These are phyloP conservation scores for Glandiceps talaboti DNA, from an alignment of 53 echinoderm and acorn worm genomes.

Conservation along the genomic window DNA sequence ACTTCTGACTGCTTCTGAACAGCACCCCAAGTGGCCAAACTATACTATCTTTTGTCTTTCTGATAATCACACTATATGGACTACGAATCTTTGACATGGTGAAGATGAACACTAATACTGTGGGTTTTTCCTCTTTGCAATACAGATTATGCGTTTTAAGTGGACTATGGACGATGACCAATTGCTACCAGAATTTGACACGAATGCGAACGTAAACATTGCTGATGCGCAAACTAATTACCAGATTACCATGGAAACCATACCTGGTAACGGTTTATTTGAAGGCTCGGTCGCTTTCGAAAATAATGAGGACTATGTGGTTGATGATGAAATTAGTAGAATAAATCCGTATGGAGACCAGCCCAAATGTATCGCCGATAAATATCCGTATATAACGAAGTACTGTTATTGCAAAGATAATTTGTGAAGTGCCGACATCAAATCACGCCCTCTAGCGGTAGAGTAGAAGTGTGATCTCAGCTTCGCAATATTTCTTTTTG, in stretches of 20 bases:
- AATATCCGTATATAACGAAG: slow-evolving; percentile 8
- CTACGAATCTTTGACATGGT: too few relatives aligned
- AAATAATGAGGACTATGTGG: slow-evolving; percentile 2
- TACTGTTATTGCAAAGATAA: slow-evolving; percentile 32
- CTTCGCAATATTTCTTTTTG: too few relatives aligned
- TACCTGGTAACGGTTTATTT: slow-evolving; percentile 34
- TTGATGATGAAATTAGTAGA: slow-evolving; percentile 25
- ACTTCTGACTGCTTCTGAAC: too few relatives aligned
- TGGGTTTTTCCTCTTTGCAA: too few relatives aligned
- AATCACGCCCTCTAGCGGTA: too few relatives aligned
- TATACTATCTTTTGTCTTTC: too few relatives aligned
- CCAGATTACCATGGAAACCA: slow-evolving; percentile 33
- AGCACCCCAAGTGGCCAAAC: too few relatives aligned
- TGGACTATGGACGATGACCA: slow-evolving; percentile 17
- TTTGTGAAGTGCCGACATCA: too few relatives aligned
- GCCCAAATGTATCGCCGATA: slow-evolving; percentile 19
- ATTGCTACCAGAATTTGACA: slow-evolving; percentile 10
- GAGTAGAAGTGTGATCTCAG: too few relatives aligned
- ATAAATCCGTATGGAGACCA: slow-evolving; percentile 41
- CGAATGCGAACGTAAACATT: slow-evolving; percentile 12
- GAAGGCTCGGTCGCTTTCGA: slow-evolving; percentile 25
- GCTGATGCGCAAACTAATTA: slow-evolving; percentile 11
- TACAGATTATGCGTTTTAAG: slow-evolving; percentile 31
- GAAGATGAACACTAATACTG: too few relatives aligned
- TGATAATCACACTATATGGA: too few relatives aligned